Percentiles rank a stretch among this genome's conserved stretches.
Evolutionary conservation across 2,797 vertebrate species (phyloP).

Genomic region (Leptatherina wallacei): DNA sequence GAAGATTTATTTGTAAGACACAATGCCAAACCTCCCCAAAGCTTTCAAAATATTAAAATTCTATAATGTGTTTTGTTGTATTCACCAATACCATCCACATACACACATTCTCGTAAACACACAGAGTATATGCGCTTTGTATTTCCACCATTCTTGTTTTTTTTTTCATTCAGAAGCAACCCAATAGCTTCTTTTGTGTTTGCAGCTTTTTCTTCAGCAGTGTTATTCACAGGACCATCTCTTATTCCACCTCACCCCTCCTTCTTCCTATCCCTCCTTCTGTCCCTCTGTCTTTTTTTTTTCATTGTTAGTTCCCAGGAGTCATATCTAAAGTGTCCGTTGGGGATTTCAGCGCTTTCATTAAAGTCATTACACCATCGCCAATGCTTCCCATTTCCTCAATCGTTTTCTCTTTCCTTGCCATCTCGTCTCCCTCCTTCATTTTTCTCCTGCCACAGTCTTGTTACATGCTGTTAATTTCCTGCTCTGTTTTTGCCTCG

Average conservation of each 20-base stretch:
- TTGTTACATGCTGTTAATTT: constrained; percentile 43
- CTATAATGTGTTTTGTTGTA: constrained; percentile 63
- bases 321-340: constrained; percentile 72
- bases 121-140: background rate
- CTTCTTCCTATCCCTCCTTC: background rate
- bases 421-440: constrained; percentile 22
- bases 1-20: constrained; percentile 71
- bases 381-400: constrained; percentile 42
- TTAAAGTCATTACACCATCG: constrained; percentile 73
- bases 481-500: constrained; percentile 27
- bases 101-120: constrained; percentile 6
- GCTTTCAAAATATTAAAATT: constrained; percentile 71
- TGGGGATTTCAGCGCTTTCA: constrained; percentile 74
- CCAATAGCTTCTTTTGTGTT: constrained; percentile 36
- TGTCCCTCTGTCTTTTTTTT: constrained; percentile 1
- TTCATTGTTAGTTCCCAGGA: constrained; percentile 49
- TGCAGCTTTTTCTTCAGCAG: constrained; percentile 15
- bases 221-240: constrained; percentile 25
- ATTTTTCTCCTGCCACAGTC: constrained; percentile 6
- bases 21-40: constrained; percentile 50
- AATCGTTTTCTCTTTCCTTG: constrained; percentile 30
- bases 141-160: constrained; percentile 16
- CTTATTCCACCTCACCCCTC: constrained; percentile 6
- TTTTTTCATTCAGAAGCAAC: constrained; percentile 40
- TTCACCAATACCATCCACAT: constrained; percentile 31